Base-by-base conservation (phyloP, 1,140 invertebrate genomes). In the Telenomus remus region DNA sequence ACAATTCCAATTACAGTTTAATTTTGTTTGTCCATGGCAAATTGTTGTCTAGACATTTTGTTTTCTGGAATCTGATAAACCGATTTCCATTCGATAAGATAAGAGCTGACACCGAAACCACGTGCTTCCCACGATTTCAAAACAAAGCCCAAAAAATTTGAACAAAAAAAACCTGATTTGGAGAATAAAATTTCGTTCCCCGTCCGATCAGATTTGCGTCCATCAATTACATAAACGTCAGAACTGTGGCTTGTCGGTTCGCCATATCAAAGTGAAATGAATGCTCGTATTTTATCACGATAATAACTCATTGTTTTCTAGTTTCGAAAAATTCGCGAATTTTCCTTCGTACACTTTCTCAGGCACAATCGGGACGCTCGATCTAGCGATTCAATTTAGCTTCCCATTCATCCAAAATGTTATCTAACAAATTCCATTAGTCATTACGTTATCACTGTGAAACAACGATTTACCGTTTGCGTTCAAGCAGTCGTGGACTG, bases 281-380 rank as follows among this genome's bases (percentile, higher is more conserved):
- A 53, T 48, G 49, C 48, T 47, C 34, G 12, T 60, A 59, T 42
- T 53, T 56, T 46, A 63, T 56, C 57, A 16, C 44, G 0, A 57
- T 63, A 63, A 63, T 46, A 61, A 51, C 57, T 16, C 47, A 63
- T 57, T 63, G 68, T 71, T 63, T 71, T 63, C 68, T 61, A 56
- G 47, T 63, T 71, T 71, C 68, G 59, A 71, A 56, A 63, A 71
- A 71, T 56, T 48, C 15, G 44, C 47, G 16, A 39, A 63, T 70
- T 61, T 70, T 44, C 37, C 47, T 3, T 27, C n/a, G 6, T 63
- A 71, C 56, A 71, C 51, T 71, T 71, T 71, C 51, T 39, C 51
- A 57, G 19, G 35, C 19, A n/a, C 16, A 63, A 70, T 63, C 57
- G 56, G 50, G 50, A 16, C 44, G 35, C 3, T 0, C 4, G 13